Evolutionary conservation across 64 coral and sea anemone species (phyloP).

Genomic region (Montipora sp.): DNA sequence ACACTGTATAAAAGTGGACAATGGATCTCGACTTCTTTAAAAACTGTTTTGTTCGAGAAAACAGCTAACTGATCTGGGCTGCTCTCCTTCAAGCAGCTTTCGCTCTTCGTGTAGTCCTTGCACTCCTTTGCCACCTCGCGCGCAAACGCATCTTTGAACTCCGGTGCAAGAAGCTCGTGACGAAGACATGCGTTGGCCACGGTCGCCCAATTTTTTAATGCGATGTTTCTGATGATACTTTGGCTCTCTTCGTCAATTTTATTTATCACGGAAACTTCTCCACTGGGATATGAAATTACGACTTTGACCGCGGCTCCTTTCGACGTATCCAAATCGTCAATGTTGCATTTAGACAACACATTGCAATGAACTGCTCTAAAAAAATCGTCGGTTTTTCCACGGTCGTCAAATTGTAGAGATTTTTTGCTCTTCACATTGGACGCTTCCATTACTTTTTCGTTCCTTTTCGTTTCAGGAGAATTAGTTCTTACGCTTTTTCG

Average conservation of each 20-base stretch:
- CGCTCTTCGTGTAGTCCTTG: background rate
- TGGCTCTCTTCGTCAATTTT: background rate
- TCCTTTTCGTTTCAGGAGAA: no score
- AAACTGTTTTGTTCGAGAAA: conserved; percentile 40
- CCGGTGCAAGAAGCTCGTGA: background rate
- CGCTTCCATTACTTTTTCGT: no score
- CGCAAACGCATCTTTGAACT: background rate
- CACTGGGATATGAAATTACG: background rate
- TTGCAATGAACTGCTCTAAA: no score
- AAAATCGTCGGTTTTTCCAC: no score
- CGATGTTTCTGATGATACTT: background rate
- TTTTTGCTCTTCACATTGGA: no score
- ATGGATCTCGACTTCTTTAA: background rate
- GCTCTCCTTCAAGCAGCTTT: conserved; percentile 1
- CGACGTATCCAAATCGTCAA: no score
- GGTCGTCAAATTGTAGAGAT: no score
- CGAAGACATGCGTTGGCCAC: background rate
- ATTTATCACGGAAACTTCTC: no score
- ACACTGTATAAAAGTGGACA: background rate
- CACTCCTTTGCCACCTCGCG: no score
- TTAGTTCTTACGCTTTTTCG: no score
- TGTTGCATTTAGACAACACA: no score
- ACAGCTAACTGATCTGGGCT: conserved; percentile 4
- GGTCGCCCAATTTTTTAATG: background rate
- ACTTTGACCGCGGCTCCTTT: background rate